A percentile compares a stretch with the other conserved stretches of the same genome.
These are phyloP conservation scores for Lepus timidus DNA, from an alignment of 2,113 vertebrate species.

Conservation along the genomic window DNA sequence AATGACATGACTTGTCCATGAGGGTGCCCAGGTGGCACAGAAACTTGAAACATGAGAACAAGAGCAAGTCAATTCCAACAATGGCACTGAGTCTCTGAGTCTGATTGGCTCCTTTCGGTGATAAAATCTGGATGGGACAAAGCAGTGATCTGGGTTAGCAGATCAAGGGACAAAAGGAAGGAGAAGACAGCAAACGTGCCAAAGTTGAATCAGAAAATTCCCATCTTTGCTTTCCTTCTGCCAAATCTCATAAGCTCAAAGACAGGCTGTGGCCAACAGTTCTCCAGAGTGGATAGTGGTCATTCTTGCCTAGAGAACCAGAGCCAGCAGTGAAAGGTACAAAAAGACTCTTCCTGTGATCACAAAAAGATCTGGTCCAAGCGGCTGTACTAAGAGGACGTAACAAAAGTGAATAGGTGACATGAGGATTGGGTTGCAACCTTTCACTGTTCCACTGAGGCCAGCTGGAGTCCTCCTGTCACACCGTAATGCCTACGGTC, in stretches of 20 bases:
- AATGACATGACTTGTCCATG: slow-evolving; percentile 11
- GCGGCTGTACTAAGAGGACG: not conserved
- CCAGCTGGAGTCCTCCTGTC: not conserved
- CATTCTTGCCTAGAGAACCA: not conserved
- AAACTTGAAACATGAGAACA: slow-evolving; percentile 64
- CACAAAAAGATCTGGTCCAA: not conserved
- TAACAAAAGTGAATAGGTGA: not conserved
- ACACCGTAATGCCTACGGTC: not conserved
- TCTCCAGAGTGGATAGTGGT: not conserved
- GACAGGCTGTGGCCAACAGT: not conserved
- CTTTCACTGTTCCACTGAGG: not conserved
- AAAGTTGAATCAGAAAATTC: not conserved
- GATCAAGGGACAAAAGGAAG: slow-evolving; percentile 52
- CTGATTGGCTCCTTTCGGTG: slow-evolving; percentile 44
- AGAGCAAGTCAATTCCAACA: slow-evolving; percentile 15
- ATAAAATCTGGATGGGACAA: slow-evolving; percentile 62
- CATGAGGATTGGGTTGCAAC: not conserved
- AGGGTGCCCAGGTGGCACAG: slow-evolving; percentile 41
- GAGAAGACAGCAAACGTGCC: slow-evolving; percentile 49
- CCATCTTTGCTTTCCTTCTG: slow-evolving; percentile 32
- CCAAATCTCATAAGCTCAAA: slow-evolving; percentile 2
- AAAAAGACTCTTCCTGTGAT: not conserved
- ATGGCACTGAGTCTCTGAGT: not conserved
- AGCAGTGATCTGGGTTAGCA: slow-evolving; percentile 75
- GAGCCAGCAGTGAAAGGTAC: not conserved